Evolutionary conservation across 2,113 vertebrate species (phyloP), one percentile per base, ranked within the genome.

Genomic region (Argyrosomus japonicus): DNA sequence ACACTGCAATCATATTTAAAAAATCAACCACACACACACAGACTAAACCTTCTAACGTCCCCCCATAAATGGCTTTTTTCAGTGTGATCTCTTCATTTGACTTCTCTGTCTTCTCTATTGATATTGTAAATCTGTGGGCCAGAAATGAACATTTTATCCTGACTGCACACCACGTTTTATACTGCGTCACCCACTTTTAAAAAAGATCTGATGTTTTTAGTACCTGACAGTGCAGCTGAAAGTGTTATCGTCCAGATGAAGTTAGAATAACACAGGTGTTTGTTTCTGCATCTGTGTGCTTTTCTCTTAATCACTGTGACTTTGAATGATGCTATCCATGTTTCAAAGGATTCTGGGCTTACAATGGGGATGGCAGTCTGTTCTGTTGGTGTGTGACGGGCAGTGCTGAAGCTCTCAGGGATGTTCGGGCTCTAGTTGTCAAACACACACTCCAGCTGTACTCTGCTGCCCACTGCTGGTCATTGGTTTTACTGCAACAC

Each of bases 401-500:
- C 82, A 85, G 88, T 70, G 70, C 87, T 88, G 88, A 81, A 86
- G 75, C 85, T 85, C 79, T 90, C 77, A 78, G 81, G 89, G 90
- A 83, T 88, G 86, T 89, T 94, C 89, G 93, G 75, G 82, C 61
- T 84, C 61, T 70, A 2, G 70, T 76, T 81, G 70, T 94, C 93
- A 92, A 92, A 92, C 91, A 89, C 91, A 88, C 69, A 57, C 85
- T 87, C 62, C 78, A 62, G 90, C 88, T 84, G 83, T 73, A 75
- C 87, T 90, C 77, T 81, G 71, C 89, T 89, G 83, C 92, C 90
- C 80, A 56, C 88, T 86, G 79, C 69, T 88, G 93, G 87, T 68
- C 75, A 1, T 51, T 43, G 1, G 62, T 23, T 77, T 88, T 97
- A 99, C 95, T 98, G 97, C 93, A 99, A 92, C 87, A 99, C 97